These are phyloP conservation scores for Hydractinia echinata DNA, from an alignment of 30 jellyfish, hydroid and myxozoan species.

Conservation along the genomic window DNA sequence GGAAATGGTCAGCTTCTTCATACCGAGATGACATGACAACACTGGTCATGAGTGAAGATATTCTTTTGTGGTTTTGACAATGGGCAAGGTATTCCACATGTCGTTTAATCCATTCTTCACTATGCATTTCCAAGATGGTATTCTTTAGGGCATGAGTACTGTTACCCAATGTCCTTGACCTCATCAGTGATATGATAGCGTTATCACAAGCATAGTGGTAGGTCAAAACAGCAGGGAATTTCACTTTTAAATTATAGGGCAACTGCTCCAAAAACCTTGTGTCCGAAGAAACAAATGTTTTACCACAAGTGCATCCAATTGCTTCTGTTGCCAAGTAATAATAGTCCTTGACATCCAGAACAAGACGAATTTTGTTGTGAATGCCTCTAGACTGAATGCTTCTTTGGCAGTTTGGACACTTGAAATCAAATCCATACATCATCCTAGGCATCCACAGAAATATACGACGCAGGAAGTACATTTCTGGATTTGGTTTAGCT, in stretches of 20 bases:
- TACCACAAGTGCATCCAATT: constrained; percentile 19
- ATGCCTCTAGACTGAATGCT: constrained; percentile 31
- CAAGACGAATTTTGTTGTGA: constrained; percentile 30
- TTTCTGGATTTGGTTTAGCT: constrained; percentile 25
- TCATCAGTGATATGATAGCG: constrained; percentile 40
- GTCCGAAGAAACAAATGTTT: constrained; percentile 21
- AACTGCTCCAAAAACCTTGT: constrained; percentile 44
- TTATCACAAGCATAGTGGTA: constrained; percentile 44
- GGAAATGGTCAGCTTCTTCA: constrained; percentile 11
- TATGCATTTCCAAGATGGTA: constrained; percentile 35
- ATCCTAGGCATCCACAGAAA: constrained; percentile 27
- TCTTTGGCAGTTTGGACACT: constrained; percentile 18
- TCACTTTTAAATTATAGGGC: constrained; percentile 24
- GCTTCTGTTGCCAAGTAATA: constrained; percentile 30
- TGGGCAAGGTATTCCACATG: constrained; percentile 37
- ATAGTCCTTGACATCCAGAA: constrained; percentile 15
- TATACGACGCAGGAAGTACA: constrained; percentile 16
- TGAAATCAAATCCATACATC: constrained; percentile 4
- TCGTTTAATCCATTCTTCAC: constrained; percentile 33
- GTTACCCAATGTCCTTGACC: constrained; percentile 46
- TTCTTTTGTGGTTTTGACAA: constrained; percentile 9
- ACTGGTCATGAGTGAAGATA: neutral
- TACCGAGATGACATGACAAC: neutral
- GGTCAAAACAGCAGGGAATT: constrained; percentile 49
- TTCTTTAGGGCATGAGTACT: constrained; percentile 43